Conservation (phyloP, 2,113 vertebrate genomes). For the Amblyornis subalaris region DNA sequence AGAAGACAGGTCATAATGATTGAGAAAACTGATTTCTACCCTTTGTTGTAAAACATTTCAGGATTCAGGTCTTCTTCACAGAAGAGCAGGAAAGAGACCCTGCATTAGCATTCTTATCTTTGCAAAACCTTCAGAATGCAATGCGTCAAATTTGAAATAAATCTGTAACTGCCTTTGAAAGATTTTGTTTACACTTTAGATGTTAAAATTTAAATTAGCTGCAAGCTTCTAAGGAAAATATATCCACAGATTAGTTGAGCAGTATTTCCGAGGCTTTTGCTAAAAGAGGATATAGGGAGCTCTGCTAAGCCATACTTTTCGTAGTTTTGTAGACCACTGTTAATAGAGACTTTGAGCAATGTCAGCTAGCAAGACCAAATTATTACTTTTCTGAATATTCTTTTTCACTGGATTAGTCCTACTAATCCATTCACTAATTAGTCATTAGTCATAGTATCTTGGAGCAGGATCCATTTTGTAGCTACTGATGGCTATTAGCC, state of each 20-base stretch:
- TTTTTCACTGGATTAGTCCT: neutral
- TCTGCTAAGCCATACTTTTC: neutral
- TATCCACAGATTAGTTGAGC: neutral
- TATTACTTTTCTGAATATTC: neutral
- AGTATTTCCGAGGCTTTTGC: neutral
- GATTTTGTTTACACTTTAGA: neutral
- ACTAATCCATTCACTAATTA: too few species aligned
- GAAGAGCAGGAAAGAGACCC: neutral
- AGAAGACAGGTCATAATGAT: neutral
- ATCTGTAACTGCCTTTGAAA: neutral
- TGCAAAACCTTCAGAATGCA: neutral
- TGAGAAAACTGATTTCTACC: neutral
- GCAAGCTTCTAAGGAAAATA: neutral
- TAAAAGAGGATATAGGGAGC: neutral
- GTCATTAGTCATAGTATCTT: too few species aligned
- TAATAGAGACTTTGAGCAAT: neutral
- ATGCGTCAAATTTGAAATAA: neutral
- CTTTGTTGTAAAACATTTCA: neutral
- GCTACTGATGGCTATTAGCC: neutral
- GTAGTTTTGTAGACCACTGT: neutral
- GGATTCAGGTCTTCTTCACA: neutral
- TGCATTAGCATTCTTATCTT: neutral
- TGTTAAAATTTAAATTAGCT: neutral
- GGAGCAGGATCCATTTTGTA: neutral
- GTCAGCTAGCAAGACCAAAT: neutral